Conservation (phyloP, 2,113 vertebrate genomes). For the Serranochromis macrocephalus region DNA sequence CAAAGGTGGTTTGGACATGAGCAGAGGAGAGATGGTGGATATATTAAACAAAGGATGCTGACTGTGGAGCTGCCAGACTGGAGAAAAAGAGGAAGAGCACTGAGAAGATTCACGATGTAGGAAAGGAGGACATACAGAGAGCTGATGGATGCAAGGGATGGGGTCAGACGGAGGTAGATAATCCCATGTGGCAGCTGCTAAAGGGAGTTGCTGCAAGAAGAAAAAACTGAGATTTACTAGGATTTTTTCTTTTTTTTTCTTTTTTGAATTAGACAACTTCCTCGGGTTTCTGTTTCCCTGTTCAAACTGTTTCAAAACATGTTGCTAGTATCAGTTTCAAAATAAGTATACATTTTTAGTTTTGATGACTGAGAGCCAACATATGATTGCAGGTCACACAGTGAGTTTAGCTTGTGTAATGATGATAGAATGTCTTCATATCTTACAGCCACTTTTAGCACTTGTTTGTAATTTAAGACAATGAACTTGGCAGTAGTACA, state of each 20-base stretch:
- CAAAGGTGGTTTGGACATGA: background rate
- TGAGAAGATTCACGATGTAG: background rate
- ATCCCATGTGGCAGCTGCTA: background rate
- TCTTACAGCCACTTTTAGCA: background rate
- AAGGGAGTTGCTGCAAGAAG: background rate
- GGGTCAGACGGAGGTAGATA: background rate
- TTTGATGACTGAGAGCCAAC: background rate
- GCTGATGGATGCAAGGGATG: background rate
- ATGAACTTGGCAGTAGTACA: background rate
- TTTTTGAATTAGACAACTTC: background rate
- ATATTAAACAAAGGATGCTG: background rate
- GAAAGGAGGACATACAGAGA: background rate
- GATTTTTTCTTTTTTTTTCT: background rate
- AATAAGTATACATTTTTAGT: background rate
- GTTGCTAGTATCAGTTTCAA: background rate
- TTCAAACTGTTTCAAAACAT: background rate
- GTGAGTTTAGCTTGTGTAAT: background rate
- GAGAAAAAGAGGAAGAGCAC: background rate
- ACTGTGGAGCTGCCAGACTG: background rate
- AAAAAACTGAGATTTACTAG: background rate
- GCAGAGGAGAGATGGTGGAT: background rate
- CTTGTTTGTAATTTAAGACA: background rate
- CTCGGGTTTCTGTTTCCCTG: background rate
- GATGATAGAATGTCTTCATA: background rate
- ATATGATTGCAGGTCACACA: background rate